These are phyloP conservation scores for Rhyacichthys aspro DNA, from an alignment of 2,797 vertebrate species.

Conservation along the genomic window DNA sequence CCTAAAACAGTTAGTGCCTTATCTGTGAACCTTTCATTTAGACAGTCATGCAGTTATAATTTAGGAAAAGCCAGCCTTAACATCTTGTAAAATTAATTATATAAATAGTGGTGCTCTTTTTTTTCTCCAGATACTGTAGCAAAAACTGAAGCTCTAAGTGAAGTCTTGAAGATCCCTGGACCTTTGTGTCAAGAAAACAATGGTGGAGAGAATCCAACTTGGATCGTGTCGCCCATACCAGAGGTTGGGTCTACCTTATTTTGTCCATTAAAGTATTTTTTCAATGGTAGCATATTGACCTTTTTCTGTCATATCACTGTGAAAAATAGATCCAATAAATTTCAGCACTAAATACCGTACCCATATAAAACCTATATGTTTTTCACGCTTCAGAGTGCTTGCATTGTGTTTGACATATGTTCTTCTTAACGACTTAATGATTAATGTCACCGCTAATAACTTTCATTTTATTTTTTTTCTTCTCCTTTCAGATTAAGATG, in stretches of 20 bases:
- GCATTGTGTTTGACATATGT: conserved; percentile 10
- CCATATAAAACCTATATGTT: neutral
- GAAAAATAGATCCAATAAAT: neutral
- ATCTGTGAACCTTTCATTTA: neutral
- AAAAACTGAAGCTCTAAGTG: conserved; percentile 83
- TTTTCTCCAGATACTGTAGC: conserved; percentile 80
- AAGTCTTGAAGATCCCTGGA: conserved; percentile 80
- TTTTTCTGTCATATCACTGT: neutral
- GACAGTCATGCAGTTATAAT: no score
- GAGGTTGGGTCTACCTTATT: conserved; percentile 40
- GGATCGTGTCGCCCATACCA: conserved; percentile 16
- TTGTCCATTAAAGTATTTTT: neutral
- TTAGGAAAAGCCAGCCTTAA: no score
- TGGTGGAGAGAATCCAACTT: conserved; percentile 27
- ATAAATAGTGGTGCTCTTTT: neutral
- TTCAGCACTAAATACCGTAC: neutral
- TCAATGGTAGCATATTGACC: neutral
- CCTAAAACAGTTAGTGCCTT: neutral
- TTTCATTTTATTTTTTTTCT: conserved; percentile 18
- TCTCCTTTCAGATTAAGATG: conserved; percentile 54
- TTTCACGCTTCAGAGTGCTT: neutral
- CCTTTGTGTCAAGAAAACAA: conserved; percentile 3
- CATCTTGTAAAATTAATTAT: neutral
- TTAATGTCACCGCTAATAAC: conserved; percentile 27
- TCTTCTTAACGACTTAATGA: conserved; percentile 23